Evolutionary conservation across 2,797 vertebrate species (phyloP).

Genomic region (Argyrosomus regius): DNA sequence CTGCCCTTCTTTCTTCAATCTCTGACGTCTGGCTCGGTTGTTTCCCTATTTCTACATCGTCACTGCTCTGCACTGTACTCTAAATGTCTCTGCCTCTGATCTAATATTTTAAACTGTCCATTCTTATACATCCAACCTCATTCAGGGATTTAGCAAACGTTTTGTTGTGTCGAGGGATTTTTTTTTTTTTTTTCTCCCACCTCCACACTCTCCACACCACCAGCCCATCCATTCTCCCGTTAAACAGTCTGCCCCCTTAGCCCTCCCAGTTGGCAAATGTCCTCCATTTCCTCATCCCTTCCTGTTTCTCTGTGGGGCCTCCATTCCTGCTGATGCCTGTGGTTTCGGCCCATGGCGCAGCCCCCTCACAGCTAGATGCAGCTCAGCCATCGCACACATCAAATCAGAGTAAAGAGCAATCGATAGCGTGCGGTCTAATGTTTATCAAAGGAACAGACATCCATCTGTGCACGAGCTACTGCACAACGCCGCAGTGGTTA

Average conservation of each 20-base stretch:
- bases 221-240: slow-evolving; percentile 48
- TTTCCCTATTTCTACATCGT: slow-evolving; percentile 45
- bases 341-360: slow-evolving; percentile 54
- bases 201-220: slow-evolving; percentile 13
- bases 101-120: not conserved
- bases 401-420: slow-evolving; percentile 75
- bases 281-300: slow-evolving; percentile 62
- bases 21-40: slow-evolving; percentile 38
- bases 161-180: slow-evolving; percentile 14
- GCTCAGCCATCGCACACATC: slow-evolving; percentile 71
- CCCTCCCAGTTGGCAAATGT: slow-evolving; percentile 64
- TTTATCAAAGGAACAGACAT: slow-evolving; percentile 73
- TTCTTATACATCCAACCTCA: slow-evolving; percentile 10
- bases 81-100: slow-evolving; percentile 29
- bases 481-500: slow-evolving; percentile 53
- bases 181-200: not conserved
- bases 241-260: slow-evolving; percentile 58
- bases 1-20: slow-evolving; percentile 54
- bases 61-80: slow-evolving; percentile 22
- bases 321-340: slow-evolving; percentile 72
- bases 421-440: slow-evolving; percentile 67
- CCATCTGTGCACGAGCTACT: slow-evolving; percentile 40
- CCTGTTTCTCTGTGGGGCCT: slow-evolving; percentile 68
- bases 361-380: slow-evolving; percentile 60
- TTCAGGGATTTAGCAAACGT: slow-evolving; percentile 24